Evolutionary conservation across 1,140 invertebrate genomes (phyloP), one percentile per base, ranked within the genome.

Genomic region (Capitella teleta): DNA sequence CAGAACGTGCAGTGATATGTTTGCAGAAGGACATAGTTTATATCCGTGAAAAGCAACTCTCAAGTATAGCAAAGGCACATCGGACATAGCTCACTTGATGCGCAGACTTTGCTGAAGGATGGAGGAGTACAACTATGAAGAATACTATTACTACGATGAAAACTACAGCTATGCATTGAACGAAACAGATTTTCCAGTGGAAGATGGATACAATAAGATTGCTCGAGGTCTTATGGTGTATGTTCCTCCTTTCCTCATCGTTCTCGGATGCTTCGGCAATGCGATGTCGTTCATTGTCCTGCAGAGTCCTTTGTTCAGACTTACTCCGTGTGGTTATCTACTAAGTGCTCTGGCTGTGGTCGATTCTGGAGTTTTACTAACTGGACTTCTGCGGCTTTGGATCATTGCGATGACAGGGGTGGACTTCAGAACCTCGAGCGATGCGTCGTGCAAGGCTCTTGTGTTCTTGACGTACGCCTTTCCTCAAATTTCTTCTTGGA

Each of bases 301-400:
- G 30, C 30, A n/a, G 8, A 32, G 30, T n/a, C 30, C 8, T n/a
- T 32, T 10, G 8, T 32, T 32, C 30, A n/a, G 8, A 8, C 8
- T 10, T 8, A n/a, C 30, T 8, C 8, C 30, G n/a, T 32, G 30
- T n/a, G 30, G 30, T n/a, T 8, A 10, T n/a, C 30, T 32, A 32
- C 30, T 32, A 8, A 32, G 30, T n/a, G n/a, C n/a, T 8, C n/a
- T 32, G 19, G 48, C 60, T 5, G 44, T 57, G 0, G 28, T 44
- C 0, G 60, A 63, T 47, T 44, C 57, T 2, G 10, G 42, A 4
- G 54, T 60, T 3, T 36, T 63, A 1, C 54, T 55, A 38, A 52
- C 59, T n/a, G 61, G 60, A 1, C 55, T 63, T 2, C 49, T 59
- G 6, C 34, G 61, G 8, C 59, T 57, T n/a, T 60, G 59, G 59